Base-by-base conservation (phyloP, 2,888 invertebrate species). In the Clanis bilineata region DNA sequence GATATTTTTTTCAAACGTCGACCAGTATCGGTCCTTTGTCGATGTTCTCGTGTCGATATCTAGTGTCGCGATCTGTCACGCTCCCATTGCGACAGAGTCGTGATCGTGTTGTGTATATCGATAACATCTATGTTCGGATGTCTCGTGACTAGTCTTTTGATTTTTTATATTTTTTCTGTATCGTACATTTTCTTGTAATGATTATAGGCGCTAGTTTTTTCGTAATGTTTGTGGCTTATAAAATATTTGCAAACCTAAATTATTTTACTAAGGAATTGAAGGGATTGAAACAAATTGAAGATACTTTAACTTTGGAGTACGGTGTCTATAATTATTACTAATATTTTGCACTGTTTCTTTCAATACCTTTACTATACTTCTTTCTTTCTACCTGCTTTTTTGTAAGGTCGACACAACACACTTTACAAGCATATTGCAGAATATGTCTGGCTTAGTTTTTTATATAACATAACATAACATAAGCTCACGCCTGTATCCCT, bases 1-100 rank as follows among this genome's bases (percentile, higher is more conserved):
- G n/a, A 23, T n/a, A 23, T 23, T 21, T 44, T 23, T 25, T 23
- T 10, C 15, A 51, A 51, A 51, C 51, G 41, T 18, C 57, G 57
- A 0, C 15, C 51, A 18, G 45, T 32, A 23, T 36, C 55, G 59
- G 32, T 39, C 22, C 59, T 32, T 41, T 44, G 22, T 57, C 56
- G 56, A 57, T 43, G 43, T 43, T 39, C 45, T 45, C 28, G 51
- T 51, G 36, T 39, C 51, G 55, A 39, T 59, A 55, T 59, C 56
- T 43, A 18, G 59, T 59, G 61, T 61, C 51, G 57, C 57, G 57
- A 61, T 61, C 61, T 61, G 61, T 61, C 61, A 61, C 61, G 61
- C 45, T 59, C 43, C 44, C 43, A 57, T 44, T 45, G 59, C 55
- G 59, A 56, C 56, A 44, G 55, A 59, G 56, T 59, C 59, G 56